Evolutionary conservation across 2,888 invertebrate genomes (phyloP), one percentile per base, ranked within the genome.

Genomic region (Petrolisthes manimaculis): DNA sequence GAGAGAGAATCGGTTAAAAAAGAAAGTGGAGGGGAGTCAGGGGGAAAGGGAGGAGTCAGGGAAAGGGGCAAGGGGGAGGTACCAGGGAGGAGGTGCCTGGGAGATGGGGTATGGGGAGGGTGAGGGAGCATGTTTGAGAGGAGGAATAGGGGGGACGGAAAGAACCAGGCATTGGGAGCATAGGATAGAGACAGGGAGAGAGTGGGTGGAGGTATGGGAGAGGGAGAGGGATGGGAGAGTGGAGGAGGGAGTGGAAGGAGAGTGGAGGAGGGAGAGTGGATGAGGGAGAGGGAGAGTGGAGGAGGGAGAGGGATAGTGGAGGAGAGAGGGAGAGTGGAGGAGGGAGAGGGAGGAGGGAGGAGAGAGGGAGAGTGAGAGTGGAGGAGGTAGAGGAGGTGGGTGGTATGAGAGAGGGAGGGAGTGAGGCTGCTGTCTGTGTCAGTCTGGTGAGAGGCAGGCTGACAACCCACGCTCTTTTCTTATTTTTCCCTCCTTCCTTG

Each of bases 391-490:
- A 5, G 8, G 14, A 54, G 18, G 54, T 6, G 18, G 21, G 54
- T 53, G 6, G 14, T 5, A 51, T 5, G 37, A 18, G 77, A 5
- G 55, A 24, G 56, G 21, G 55, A 21, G 56, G 6, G 56, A 24
- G 79, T 12, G 21, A 6, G 56, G 56, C n/a, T n/a, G 21, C 18
- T 18, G 71, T 5, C 71, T 71, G 71, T n/a, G 71, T 71, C 71
- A 71, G 71, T 71, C 71, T 71, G 71, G 71, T 71, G 71, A 71
- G 71, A 71, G 71, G n/a, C 71, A 71, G 71, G 71, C 71, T 71
- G 71, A 71, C 71, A 71, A 71, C 71, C 71, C 71, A 61, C n/a
- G 71, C 71, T 71, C 71, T 71, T n/a, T 71, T 71, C n/a, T n/a
- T n/a, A n/a, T n/a, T n/a, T n/a, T n/a, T n/a, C n/a, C n/a, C n/a